phyloP scores from a whole-genome alignment of 2,888 invertebrate species.

The Drosophila sordidula region DNA sequence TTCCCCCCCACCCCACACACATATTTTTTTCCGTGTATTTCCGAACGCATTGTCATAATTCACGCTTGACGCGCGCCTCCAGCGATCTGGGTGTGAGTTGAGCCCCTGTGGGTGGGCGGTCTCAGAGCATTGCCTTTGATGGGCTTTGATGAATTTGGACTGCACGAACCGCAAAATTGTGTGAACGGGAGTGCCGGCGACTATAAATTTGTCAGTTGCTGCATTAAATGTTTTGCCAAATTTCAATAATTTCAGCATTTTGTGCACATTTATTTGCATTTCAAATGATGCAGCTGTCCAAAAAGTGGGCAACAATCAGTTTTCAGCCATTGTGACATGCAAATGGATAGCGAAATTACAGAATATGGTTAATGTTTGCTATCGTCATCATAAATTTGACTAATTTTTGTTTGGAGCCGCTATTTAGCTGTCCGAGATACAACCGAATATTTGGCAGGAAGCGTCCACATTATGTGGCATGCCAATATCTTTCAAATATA shows the following conservation, averaged over 20 bases:
- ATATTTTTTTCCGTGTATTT: constrained; percentile 18
- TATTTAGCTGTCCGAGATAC: background rate
- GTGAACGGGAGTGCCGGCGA: constrained; percentile 17
- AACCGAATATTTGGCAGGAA: background rate
- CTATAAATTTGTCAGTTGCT: constrained; percentile 48
- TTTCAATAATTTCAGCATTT: constrained; percentile 22
- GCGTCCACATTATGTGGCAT: background rate
- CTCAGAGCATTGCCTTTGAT: constrained; percentile 53
- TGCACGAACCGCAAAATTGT: constrained; percentile 50
- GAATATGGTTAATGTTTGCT: constrained; percentile 31
- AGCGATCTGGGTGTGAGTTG: constrained; percentile 23
- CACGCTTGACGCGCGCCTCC: constrained; percentile 51
- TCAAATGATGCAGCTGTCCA: constrained; percentile 58
- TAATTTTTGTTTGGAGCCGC: constrained; percentile 18
- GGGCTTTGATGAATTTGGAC: constrained; percentile 72
- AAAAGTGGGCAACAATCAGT: constrained; percentile 22
- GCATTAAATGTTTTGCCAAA: constrained; percentile 35
- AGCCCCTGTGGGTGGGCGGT: constrained; percentile 37
- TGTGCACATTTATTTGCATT: constrained; percentile 63
- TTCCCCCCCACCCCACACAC: constrained; percentile 13
- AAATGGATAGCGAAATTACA: constrained; percentile 15
- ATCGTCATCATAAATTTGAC: constrained; percentile 29
- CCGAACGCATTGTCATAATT: constrained; percentile 68
- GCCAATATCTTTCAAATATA: background rate
- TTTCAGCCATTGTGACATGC: constrained; percentile 11